phyloP scores from a whole-genome alignment of 30 jellyfish, hydroid and myxozoan genomes.

The Sanderia malayensis region DNA sequence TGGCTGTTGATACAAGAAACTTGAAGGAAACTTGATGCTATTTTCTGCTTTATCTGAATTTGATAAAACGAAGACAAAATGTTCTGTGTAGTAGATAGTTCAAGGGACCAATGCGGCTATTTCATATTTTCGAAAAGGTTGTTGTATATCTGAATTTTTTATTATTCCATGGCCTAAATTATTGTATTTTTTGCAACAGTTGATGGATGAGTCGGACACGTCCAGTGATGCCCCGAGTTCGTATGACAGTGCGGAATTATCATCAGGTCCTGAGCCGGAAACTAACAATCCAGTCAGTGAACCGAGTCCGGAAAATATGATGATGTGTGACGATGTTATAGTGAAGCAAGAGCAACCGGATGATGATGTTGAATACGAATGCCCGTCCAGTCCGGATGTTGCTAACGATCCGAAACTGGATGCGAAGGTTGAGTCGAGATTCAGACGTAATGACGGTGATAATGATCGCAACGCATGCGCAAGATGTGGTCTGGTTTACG shows the following conservation, averaged over 20 bases:
- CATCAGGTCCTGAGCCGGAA: slow-evolving; percentile 25
- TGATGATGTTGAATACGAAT: slow-evolving; percentile 7
- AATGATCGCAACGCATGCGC: slow-evolving; percentile 83
- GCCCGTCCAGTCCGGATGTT: slow-evolving; percentile 68
- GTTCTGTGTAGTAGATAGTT: too few species aligned
- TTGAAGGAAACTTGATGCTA: too few species aligned
- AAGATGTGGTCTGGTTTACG: slow-evolving; percentile 74
- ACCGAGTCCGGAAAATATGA: slow-evolving; percentile 1
- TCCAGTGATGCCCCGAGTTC: slow-evolving; percentile 60
- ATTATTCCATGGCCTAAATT: too few species aligned
- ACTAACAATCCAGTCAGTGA: slow-evolving; percentile 26
- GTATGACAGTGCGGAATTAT: slow-evolving; percentile 50
- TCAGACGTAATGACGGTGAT: slow-evolving; percentile 59
- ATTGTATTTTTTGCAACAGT: too few species aligned
- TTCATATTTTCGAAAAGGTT: too few species aligned
- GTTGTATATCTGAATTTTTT: too few species aligned
- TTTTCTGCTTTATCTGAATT: too few species aligned
- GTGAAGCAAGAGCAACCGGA: slow-evolving; percentile 18
- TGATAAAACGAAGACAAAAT: too few species aligned
- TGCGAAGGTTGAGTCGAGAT: slow-evolving; percentile 56
- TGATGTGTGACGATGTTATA: slow-evolving; percentile 3
- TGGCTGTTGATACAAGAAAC: too few species aligned
- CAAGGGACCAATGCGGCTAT: too few species aligned
- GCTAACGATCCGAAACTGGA: slow-evolving; percentile 67
- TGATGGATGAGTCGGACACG: slow-evolving; percentile 64